phyloP scores from a whole-genome alignment of 1,140 invertebrate species.

The Lamellibrachia luymesi region DNA sequence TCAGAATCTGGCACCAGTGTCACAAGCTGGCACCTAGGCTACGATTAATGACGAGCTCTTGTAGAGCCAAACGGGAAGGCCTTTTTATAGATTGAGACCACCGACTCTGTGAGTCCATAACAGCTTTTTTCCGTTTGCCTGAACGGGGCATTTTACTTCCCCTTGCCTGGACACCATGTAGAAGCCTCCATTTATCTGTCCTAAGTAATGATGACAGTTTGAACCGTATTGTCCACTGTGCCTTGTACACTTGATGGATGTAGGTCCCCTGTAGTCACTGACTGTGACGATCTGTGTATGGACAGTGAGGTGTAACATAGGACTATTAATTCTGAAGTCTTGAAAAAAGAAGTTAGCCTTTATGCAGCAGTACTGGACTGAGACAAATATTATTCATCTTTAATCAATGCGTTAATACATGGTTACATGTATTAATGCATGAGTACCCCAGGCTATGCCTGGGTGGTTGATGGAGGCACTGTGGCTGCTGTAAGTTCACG shows the following conservation, averaged over 20 bases:
- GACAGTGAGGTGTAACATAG: neutral
- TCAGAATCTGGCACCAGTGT: too few relatives aligned
- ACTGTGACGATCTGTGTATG: neutral
- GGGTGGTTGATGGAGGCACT: too few relatives aligned
- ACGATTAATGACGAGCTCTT: too few relatives aligned
- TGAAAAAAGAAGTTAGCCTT: neutral
- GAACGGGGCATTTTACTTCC: too few relatives aligned
- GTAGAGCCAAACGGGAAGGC: too few relatives aligned
- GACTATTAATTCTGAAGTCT: neutral
- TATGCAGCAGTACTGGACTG: neutral
- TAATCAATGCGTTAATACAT: neutral
- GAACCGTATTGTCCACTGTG: neutral
- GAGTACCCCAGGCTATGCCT: neutral
- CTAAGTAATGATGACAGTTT: neutral
- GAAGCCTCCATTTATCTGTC: neutral
- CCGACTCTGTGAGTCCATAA: too few relatives aligned
- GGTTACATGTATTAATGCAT: neutral
- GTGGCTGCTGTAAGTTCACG: too few relatives aligned
- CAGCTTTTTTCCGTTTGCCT: too few relatives aligned
- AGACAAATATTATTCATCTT: constrained; percentile 42
- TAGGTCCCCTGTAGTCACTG: neutral
- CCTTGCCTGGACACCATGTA: too few relatives aligned
- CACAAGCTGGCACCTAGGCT: too few relatives aligned
- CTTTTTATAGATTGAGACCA: too few relatives aligned
- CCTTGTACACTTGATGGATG: neutral